A percentile compares a stretch with the other conserved stretches of the same genome.
Conservation (phyloP, 2,888 invertebrate genomes). For the Yponomeuta plumbellus region DNA sequence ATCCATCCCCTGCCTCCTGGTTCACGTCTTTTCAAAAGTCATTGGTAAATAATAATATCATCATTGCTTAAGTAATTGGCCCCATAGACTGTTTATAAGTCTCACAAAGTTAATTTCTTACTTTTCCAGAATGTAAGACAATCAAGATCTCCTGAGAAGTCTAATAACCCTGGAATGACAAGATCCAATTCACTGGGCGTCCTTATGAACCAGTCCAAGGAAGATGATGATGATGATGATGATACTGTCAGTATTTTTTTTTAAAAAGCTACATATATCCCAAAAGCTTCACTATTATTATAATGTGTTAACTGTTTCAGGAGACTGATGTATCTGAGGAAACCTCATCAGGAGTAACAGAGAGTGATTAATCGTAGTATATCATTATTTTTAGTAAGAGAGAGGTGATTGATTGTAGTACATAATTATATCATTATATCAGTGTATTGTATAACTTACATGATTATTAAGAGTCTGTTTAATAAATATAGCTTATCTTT, state of each 20-base stretch:
- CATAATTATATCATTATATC: not conserved
- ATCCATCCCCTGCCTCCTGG: too few relatives aligned
- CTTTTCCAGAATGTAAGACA: constrained; percentile 28
- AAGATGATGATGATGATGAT: constrained; percentile 50
- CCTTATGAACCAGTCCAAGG: constrained; percentile 55
- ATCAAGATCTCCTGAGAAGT: constrained; percentile 51
- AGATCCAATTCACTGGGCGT: constrained; percentile 55
- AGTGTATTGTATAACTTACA: not conserved
- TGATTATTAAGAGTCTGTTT: not conserved
- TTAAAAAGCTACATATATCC: too few relatives aligned
- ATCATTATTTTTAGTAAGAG: too few relatives aligned
- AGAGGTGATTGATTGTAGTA: constrained; percentile 47
- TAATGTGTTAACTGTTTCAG: constrained; percentile 33
- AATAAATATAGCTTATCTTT: not conserved
- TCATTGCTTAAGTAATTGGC: too few relatives aligned
- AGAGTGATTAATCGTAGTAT: constrained; percentile 48
- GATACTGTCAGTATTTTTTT: constrained; percentile 42
- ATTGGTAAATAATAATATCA: too few relatives aligned
- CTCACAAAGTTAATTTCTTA: not conserved
- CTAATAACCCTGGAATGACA: constrained; percentile 32
- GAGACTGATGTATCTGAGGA: constrained; percentile 57
- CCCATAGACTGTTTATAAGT: too few relatives aligned
- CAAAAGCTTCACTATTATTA: too few relatives aligned
- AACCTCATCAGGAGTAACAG: constrained; percentile 54
- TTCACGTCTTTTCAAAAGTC: too few relatives aligned